Conservation (phyloP, 1,140 invertebrate genomes). For the Apis florea region DNA sequence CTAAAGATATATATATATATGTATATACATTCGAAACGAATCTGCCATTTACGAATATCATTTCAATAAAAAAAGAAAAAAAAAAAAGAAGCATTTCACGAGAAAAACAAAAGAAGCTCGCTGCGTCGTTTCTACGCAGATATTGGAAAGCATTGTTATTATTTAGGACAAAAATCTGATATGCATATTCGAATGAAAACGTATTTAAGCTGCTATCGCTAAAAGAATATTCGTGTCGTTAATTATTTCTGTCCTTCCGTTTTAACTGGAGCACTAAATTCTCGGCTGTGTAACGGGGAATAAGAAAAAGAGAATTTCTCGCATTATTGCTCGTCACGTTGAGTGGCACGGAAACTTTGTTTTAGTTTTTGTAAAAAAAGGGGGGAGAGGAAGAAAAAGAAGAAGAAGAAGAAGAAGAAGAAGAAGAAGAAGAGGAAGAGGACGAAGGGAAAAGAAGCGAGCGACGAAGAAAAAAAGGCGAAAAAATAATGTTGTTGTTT, state of each 20-base stretch:
- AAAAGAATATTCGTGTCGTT: constrained; percentile 30
- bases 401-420: background rate
- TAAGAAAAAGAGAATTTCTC: constrained; percentile 21
- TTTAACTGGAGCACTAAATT: constrained; percentile 43
- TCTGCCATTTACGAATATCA: too few species aligned
- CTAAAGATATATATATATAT: too few species aligned
- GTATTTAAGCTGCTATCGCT: constrained; percentile 14
- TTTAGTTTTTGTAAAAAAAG: constrained; percentile 11
- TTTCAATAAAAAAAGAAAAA: too few species aligned
- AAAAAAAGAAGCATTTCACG: background rate
- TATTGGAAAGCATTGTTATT: background rate
- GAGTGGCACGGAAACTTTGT: constrained; percentile 47
- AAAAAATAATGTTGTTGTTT: constrained; percentile 64
- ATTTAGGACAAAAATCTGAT: background rate
- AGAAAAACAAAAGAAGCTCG: background rate
- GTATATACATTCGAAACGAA: too few species aligned
- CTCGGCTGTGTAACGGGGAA: constrained; percentile 1
- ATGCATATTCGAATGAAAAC: background rate
- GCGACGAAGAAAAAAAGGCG: constrained; percentile 4
- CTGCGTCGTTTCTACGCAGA: background rate
- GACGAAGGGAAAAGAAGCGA: background rate
- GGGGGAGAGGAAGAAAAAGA: background rate
- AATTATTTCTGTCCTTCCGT: constrained; percentile 30
- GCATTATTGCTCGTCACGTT: constrained; percentile 55
- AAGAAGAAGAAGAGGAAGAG: background rate